These are phyloP conservation scores for Cistogaster globosa DNA, from an alignment of 2,888 invertebrate genomes.

Conservation along the genomic window DNA sequence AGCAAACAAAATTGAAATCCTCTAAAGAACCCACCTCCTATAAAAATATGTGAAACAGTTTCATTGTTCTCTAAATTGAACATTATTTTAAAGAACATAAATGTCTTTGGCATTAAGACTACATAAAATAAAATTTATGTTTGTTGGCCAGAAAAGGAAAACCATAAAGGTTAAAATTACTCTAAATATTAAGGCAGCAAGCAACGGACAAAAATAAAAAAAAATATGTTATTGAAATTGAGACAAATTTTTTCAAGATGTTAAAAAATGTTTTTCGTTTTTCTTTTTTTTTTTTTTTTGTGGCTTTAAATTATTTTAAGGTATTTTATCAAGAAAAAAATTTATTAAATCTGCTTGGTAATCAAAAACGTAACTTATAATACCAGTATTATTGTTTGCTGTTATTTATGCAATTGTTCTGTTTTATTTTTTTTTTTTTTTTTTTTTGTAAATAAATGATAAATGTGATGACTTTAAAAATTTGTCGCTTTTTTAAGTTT, in stretches of 20 bases:
- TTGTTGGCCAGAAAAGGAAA: conserved; percentile 1
- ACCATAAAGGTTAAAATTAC: conserved; percentile 20
- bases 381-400: conserved; percentile 13
- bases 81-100: conserved; percentile 24
- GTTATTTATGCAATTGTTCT: background rate
- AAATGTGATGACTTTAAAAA: conserved; percentile 71
- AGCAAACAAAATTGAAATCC: background rate
- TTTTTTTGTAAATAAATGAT: conserved; percentile 63
- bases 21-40: conserved; percentile 32
- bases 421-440: background rate
- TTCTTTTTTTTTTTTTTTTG: background rate
- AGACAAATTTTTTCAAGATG: conserved; percentile 59
- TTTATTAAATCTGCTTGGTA: conserved; percentile 53
- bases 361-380: conserved; percentile 57
- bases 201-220: background rate
- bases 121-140: conserved; percentile 53
- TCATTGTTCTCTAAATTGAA: conserved; percentile 46
- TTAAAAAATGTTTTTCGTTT: no score
- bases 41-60: conserved; percentile 38
- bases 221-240: conserved; percentile 54
- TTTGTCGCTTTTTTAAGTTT: conserved; percentile 62
- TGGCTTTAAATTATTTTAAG: background rate
- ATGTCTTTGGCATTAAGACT: conserved; percentile 33
- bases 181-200: background rate
- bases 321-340: conserved; percentile 36